A percentile compares a stretch with the other conserved stretches of the same genome.
Conservation (phyloP, 1,140 invertebrate genomes). For the Thaumetopoea pityocampa region DNA sequence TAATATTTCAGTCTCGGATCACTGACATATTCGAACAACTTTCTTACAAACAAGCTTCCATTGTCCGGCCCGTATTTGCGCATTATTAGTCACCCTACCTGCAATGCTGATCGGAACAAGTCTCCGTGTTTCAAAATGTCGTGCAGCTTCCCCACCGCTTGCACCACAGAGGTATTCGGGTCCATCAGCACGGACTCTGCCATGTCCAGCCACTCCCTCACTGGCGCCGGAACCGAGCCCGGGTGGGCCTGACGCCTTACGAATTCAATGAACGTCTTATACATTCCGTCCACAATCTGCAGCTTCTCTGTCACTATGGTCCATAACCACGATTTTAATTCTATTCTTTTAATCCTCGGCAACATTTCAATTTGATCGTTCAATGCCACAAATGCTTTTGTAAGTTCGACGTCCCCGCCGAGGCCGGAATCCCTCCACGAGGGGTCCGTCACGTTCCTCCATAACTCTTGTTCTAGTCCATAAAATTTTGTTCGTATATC, state of each 20-base stretch:
- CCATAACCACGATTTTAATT: constrained; percentile 77
- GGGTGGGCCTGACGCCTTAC: constrained; percentile 70
- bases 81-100: constrained; percentile 71
- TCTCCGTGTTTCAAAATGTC: constrained; percentile 76
- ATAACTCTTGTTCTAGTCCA: constrained; percentile 67
- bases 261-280: constrained; percentile 78
- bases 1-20: too few relatives aligned
- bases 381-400: constrained; percentile 76
- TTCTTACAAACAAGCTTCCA: constrained; percentile 5
- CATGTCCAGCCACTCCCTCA: constrained; percentile 78
- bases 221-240: constrained; percentile 63
- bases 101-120: constrained; percentile 78
- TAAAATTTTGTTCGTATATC: constrained; percentile 76
- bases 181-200: constrained; percentile 79
- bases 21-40: too few relatives aligned
- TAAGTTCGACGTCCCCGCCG: constrained; percentile 72
- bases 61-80: background rate
- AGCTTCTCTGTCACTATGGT: constrained; percentile 72
- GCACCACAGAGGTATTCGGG: constrained; percentile 70
- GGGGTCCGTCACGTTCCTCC: constrained; percentile 65
- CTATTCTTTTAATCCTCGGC: constrained; percentile 54
- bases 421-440: constrained; percentile 58
- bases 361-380: constrained; percentile 65
- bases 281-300: constrained; percentile 76
- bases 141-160: constrained; percentile 70